Base-by-base conservation (phyloP, 2,888 invertebrate species). In the Agrochola lychnidis region DNA sequence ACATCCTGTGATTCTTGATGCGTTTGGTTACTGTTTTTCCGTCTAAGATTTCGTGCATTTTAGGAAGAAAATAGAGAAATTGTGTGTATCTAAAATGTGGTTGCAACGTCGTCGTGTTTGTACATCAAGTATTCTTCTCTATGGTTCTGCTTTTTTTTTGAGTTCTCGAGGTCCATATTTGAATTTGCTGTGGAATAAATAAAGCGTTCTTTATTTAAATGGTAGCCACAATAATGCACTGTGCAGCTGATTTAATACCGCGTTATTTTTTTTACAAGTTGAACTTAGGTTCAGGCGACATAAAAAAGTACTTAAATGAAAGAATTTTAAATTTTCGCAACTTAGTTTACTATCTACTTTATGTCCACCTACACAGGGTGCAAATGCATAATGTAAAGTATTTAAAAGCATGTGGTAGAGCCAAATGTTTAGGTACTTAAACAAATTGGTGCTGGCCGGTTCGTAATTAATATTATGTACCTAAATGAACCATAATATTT, bases 91-190 rank as follows among this genome's bases (percentile, higher is more conserved):
- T 36, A 69, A 36, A 53, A 73, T 67, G 19, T 16, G 59, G 45
- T 40, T 36, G 25, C 12, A 30, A 40, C 2, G 16, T 40, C 2
- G 16, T 40, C 42, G 19, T 45, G 59, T 67, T 48, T 67, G 51
- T 9, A 30, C 67, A 67, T 63, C 63, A 42, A 67, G n/a, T 64
- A 59, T 64, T 74, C 56, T 67, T 51, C 6, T 40, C 22, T 68
- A 25, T 12, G 40, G 0, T 30, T 7, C 4, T 42, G 2, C 16
- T 56, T 42, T 67, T 42, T 63, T 45, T 64, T 56, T 48, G 2
- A 36, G 40, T 22, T 48, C 5, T 61, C 36, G 30, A 36, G 42
- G 14, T 76, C 22, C 3, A 4, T 51, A 42, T 57, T 66, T 42
- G 10, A 48, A 22, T 5, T 56, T 40, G 5, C 1, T 40, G 64